Conservation (phyloP, 2,888 invertebrate genomes). For the Latrodectus hesperus region DNA sequence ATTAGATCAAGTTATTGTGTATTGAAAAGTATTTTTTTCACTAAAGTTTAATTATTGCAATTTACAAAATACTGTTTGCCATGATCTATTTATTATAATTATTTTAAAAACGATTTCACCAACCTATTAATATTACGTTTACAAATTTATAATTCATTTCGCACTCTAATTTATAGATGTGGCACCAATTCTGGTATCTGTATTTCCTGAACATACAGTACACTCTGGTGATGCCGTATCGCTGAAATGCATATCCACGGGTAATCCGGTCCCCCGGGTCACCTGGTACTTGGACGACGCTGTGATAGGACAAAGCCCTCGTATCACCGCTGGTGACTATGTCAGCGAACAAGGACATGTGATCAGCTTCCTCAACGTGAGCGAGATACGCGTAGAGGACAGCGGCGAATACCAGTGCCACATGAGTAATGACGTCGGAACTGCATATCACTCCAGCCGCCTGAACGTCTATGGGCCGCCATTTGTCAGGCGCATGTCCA, state of each 20-base stretch:
- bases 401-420: slow-evolving; percentile 64
- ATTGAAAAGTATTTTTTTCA: too few species aligned
- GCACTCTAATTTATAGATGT: slow-evolving; percentile 37
- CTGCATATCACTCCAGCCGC: slow-evolving; percentile 72
- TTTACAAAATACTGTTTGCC: too few species aligned
- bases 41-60: too few species aligned
- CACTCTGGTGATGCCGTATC: slow-evolving; percentile 46
- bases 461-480: slow-evolving; percentile 77
- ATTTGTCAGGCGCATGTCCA: slow-evolving; percentile 76
- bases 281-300: slow-evolving; percentile 73
- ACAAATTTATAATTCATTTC: too few species aligned
- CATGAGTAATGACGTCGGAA: slow-evolving; percentile 73
- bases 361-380: slow-evolving; percentile 75
- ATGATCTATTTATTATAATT: too few species aligned
- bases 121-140: too few species aligned
- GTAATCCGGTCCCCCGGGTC: slow-evolving; percentile 71
- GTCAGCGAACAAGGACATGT: slow-evolving; percentile 74
- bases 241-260: slow-evolving; percentile 71
- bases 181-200: slow-evolving; percentile 52
- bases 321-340: slow-evolving; percentile 73
- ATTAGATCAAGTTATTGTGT: too few species aligned
- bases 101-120: too few species aligned
- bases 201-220: slow-evolving; percentile 52
- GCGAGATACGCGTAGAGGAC: slow-evolving; percentile 67
- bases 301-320: slow-evolving; percentile 72